Conservation (phyloP, 1,140 invertebrate genomes). For the Hermatobates lingyangjiaoensis region DNA sequence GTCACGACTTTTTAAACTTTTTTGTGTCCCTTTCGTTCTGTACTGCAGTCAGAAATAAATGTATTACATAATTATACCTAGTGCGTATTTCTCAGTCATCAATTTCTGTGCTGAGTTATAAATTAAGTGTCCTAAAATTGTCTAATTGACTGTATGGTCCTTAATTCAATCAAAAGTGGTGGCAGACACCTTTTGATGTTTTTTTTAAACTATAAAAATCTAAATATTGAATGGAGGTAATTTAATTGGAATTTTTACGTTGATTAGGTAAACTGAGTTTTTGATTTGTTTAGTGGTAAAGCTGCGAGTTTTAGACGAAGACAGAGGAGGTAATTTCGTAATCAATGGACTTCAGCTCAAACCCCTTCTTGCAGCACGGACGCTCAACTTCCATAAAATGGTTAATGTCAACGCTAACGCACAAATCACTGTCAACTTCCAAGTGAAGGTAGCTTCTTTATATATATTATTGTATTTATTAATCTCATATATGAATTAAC, state of each 20-base stretch:
- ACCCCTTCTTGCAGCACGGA: slow-evolving; percentile 54
- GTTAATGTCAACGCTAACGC: slow-evolving; percentile 43
- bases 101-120: too few relatives aligned
- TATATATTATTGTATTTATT: too few relatives aligned
- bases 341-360: slow-evolving; percentile 67
- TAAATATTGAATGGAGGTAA: not conserved
- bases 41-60: too few relatives aligned
- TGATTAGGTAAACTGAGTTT: slow-evolving; percentile 6
- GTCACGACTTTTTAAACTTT: too few relatives aligned
- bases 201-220: not conserved
- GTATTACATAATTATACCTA: too few relatives aligned
- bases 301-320: slow-evolving; percentile 32
- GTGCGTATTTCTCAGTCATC: too few relatives aligned
- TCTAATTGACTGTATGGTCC: too few relatives aligned
- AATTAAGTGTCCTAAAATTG: too few relatives aligned
- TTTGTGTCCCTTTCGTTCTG: too few relatives aligned
- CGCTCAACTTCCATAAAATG: slow-evolving; percentile 66
- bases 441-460: slow-evolving; percentile 41
- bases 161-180: too few relatives aligned
- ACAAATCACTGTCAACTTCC: slow-evolving; percentile 42
- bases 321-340: slow-evolving; percentile 53
- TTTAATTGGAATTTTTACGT: not conserved
- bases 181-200: not conserved
- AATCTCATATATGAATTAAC: too few relatives aligned
- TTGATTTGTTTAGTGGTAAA: slow-evolving; percentile 28